Conservation (phyloP, 2,888 invertebrate species). For the Gerris lacustris region DNA sequence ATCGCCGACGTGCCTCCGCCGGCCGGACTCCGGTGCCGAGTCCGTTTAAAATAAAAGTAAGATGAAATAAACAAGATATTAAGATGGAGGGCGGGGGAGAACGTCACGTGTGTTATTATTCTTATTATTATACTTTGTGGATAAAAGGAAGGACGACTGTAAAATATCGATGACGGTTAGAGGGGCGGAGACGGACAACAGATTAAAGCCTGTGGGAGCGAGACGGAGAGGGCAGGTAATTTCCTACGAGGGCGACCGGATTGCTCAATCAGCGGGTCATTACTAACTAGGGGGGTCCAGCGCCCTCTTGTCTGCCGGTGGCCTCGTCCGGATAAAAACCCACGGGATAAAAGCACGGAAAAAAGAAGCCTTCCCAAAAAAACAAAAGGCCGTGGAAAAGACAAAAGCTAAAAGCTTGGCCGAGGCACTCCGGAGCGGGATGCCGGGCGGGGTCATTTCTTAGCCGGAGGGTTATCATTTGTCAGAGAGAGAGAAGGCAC, state of each 20-base stretch:
- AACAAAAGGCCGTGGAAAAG: background rate
- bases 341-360: too few relatives aligned
- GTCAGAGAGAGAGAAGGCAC: background rate
- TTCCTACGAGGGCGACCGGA: background rate
- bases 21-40: too few relatives aligned
- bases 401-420: conserved; percentile 1
- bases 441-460: background rate
- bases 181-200: background rate
- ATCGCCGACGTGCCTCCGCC: too few relatives aligned
- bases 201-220: background rate
- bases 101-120: background rate
- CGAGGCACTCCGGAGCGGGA: background rate
- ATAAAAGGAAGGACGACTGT: background rate
- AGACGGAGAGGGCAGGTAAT: background rate
- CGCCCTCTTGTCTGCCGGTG: background rate
- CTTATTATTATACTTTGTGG: conserved; percentile 1
- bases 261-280: conserved; percentile 3
- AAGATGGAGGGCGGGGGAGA: background rate
- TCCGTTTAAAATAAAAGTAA: background rate
- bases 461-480: background rate
- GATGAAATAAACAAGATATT: background rate
- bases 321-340: too few relatives aligned
- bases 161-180: background rate
- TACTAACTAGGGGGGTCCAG: conserved; percentile 5
- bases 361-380: too few relatives aligned